Percentiles rank a stretch among this genome's conserved stretches.
Evolutionary conservation across 2,113 vertebrate genomes (phyloP).

Genomic region (Halcyon malimbica): DNA sequence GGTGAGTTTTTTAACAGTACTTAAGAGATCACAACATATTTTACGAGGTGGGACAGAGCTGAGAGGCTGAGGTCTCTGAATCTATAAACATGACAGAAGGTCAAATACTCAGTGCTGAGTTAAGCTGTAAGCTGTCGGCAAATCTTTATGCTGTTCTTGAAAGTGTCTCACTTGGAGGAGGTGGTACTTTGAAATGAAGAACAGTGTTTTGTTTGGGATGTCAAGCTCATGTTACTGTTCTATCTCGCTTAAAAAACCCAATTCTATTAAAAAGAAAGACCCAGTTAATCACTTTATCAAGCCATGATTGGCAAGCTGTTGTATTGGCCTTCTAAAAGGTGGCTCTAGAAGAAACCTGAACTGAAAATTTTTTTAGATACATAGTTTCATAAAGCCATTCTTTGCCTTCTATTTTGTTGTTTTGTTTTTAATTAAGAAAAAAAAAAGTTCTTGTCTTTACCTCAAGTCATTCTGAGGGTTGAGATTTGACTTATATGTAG

Average conservation of each 20-base stretch:
- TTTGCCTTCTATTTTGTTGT: background rate
- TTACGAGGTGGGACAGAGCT: background rate
- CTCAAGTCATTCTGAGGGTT: background rate
- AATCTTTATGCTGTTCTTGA: slow-evolving; percentile 1
- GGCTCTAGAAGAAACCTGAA: background rate
- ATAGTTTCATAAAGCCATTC: background rate
- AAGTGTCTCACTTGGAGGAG: background rate
- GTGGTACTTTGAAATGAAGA: background rate
- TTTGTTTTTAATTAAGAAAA: too few relatives aligned
- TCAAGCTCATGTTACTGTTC: background rate
- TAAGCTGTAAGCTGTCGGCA: fast-evolving
- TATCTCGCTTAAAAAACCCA: background rate
- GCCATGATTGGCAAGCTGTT: background rate
- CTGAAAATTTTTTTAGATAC: background rate
- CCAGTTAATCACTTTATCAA: background rate
- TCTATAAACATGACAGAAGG: background rate
- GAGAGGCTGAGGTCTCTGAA: background rate
- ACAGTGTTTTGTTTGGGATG: background rate
- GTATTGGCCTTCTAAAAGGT: background rate
- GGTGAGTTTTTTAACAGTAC: background rate
- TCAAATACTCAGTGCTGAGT: background rate
- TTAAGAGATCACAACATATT: background rate
- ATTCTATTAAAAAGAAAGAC: background rate
- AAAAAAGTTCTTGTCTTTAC: background rate
- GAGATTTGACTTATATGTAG: background rate